A percentile compares a stretch with the other conserved stretches of the same genome.
Conservation (phyloP, 2,797 vertebrate species). For the Leucoraja ocellata region DNA sequence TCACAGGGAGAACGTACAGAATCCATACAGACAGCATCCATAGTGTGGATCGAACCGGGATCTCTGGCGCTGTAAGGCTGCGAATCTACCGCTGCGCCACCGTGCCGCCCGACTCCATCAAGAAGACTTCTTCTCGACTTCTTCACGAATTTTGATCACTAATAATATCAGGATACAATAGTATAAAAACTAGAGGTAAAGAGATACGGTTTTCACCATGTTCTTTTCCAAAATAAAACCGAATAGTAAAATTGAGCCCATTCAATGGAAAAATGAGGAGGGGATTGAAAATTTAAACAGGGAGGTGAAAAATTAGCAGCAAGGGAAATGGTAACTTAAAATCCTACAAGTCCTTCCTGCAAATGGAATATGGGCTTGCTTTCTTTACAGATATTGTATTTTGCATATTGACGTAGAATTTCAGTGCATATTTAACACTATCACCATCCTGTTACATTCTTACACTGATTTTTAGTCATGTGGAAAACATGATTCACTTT, state of each 20-base stretch:
- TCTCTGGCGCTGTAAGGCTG: too few relatives aligned
- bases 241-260: background rate
- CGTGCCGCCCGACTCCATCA: constrained; percentile 29
- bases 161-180: background rate
- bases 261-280: constrained; percentile 2
- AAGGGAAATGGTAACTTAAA: background rate
- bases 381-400: background rate
- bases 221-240: background rate
- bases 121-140: too few relatives aligned
- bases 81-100: too few relatives aligned
- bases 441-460: background rate
- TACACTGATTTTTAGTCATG: background rate
- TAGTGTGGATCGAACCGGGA: too few relatives aligned
- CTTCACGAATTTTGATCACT: background rate
- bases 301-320: background rate
- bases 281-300: background rate
- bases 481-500: background rate
- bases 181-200: too few relatives aligned
- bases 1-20: too few relatives aligned
- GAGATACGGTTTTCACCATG: background rate
- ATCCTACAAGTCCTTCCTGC: background rate
- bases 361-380: background rate
- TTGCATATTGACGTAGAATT: background rate
- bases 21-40: too few relatives aligned
- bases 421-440: background rate